Evolutionary conservation across 2,888 invertebrate genomes (phyloP), one percentile per base, ranked within the genome.

Genomic region (Chloroclysta siterata): DNA sequence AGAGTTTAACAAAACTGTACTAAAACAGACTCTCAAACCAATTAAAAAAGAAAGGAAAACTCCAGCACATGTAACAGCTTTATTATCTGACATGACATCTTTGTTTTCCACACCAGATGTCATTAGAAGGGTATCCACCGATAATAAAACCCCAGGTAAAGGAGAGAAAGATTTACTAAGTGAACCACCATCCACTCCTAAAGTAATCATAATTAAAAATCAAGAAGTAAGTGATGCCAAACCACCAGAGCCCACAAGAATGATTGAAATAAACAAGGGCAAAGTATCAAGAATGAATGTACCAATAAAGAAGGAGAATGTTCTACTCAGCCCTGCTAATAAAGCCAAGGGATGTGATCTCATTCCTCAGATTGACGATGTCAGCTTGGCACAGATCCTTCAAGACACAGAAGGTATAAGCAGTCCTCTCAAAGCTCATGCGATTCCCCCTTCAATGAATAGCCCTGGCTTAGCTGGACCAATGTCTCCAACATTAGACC

Each of bases 101-200:
- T 84, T 97, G 63, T 96, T 97, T 82, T 96, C 96, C 6, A 95
- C 96, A 47, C 96, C 97, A 17, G 97, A 97, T 90, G 96, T 96
- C 58, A 96, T 96, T 63, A 93, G 96, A 74, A 93, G 96, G 74
- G 95, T 96, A 14, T 94, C 94, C 58, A 90, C 93, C 48, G 94
- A 93, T 59, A 83, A 80, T 50, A 94, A 94, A 76, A 70, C 81
- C 22, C 81, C 93, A 71, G 86, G 86, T 6, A 94, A 94, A 78
- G 75, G 88, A 71, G 94, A 93, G 2, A 94, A 94, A 80, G 94
- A 94, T 29, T 17, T 71, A 15, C 59, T 65, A 7, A 60, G 47
- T 66, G 84, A 81, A 56, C 84, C 84, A 70, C 84, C 84, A 48
- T 47, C 63, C 29, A 58, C 66, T 44, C 47, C 69, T 15, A 83